Percentiles rank a stretch among this genome's conserved stretches.
These are phyloP conservation scores for Athetis lepigone DNA, from an alignment of 2,888 invertebrate genomes.

Conservation along the genomic window DNA sequence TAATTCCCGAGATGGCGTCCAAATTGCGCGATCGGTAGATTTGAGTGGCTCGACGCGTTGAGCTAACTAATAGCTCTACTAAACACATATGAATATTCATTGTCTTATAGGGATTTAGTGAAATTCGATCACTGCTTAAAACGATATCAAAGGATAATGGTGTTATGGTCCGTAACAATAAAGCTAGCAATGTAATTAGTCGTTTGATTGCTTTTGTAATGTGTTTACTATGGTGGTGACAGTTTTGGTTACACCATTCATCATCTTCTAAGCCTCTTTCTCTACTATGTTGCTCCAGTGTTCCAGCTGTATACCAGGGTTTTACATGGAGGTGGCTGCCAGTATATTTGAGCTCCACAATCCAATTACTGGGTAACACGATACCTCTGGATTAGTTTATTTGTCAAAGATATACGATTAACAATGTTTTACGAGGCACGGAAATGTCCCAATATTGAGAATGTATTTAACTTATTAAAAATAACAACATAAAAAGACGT, in stretches of 20 bases:
- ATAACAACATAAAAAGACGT: neutral
- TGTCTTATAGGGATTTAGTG: conserved; percentile 63
- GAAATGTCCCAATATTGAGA: no score
- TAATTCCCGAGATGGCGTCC: conserved; percentile 45
- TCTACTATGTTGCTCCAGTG: no score
- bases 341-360: no score
- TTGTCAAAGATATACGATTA: no score
- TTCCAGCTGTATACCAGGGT: no score
- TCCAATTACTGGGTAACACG: no score
- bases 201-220: conserved; percentile 33
- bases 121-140: conserved; percentile 63
- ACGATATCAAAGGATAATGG: conserved; percentile 52
- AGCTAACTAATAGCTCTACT: conserved; percentile 64
- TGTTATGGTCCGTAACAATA: conserved; percentile 24
- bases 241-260: conserved; percentile 5
- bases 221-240: conserved; percentile 36
- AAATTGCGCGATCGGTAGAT: conserved; percentile 62
- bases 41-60: conserved; percentile 58
- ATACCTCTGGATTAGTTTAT: no score
- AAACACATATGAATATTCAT: conserved; percentile 68
- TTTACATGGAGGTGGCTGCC: no score
- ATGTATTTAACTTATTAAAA: conserved; percentile 18
- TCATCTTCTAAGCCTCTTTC: no score
- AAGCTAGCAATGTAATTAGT: conserved; percentile 41
- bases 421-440: no score